phyloP scores from a whole-genome alignment of 2,888 invertebrate genomes.

The Azorinus chamasolen region DNA sequence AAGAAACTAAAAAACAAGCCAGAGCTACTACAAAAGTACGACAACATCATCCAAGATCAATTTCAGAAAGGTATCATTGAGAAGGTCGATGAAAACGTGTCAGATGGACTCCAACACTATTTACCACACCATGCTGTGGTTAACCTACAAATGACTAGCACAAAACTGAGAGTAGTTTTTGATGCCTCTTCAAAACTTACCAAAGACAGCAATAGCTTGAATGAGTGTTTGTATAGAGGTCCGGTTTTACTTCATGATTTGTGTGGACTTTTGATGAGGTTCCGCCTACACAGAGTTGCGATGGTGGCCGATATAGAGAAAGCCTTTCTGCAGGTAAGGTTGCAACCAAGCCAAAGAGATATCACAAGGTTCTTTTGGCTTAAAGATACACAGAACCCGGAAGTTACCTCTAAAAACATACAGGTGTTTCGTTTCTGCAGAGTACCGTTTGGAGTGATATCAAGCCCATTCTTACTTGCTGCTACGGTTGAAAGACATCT shows the following conservation, averaged over 20 bases:
- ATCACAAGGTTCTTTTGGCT: slow-evolving; percentile 49
- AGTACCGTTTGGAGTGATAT: slow-evolving; percentile 38
- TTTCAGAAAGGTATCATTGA: slow-evolving; percentile 33
- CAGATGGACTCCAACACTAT: slow-evolving; percentile 21
- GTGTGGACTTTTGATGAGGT: slow-evolving; percentile 29
- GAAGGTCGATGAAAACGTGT: slow-evolving; percentile 5
- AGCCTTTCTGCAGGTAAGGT: slow-evolving; percentile 36
- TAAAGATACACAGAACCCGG: slow-evolving; percentile 21
- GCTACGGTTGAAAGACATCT: slow-evolving; percentile 39
- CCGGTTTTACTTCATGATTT: slow-evolving; percentile 27
- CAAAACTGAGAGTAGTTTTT: slow-evolving; percentile 24
- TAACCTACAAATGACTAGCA: slow-evolving; percentile 18
- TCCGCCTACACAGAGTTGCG: slow-evolving; percentile 21
- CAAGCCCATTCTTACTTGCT: slow-evolving; percentile 31
- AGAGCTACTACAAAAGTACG: slow-evolving; percentile 32
- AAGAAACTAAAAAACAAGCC: slow-evolving; percentile 20
- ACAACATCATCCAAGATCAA: slow-evolving; percentile 27
- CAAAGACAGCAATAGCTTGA: slow-evolving; percentile 16
- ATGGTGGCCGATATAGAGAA: slow-evolving; percentile 38
- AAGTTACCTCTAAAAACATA: slow-evolving; percentile 3
- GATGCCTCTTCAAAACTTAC: slow-evolving; percentile 22
- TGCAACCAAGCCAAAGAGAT: slow-evolving; percentile 39
- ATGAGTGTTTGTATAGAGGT: slow-evolving; percentile 30
- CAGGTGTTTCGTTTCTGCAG: slow-evolving; percentile 35
- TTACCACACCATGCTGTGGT: slow-evolving; percentile 39